Evolutionary conservation across 2,113 vertebrate species (phyloP).

Genomic region (Dromaius novaehollandiae): DNA sequence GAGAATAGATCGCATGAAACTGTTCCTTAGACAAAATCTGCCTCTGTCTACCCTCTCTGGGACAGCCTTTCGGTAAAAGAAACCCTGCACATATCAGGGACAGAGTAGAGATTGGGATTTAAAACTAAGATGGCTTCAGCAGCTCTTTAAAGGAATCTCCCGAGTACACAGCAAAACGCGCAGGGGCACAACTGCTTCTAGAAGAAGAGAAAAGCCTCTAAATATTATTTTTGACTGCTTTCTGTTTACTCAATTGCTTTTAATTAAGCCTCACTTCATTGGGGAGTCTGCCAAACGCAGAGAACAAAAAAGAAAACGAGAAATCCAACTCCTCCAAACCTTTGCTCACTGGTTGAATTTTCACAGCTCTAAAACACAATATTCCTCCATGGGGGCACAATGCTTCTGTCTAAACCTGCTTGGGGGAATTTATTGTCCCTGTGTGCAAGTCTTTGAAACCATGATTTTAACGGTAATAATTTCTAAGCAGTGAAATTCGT

Average conservation of each 20-base stretch:
- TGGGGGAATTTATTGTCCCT: constrained; percentile 64
- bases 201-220: neutral
- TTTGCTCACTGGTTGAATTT: neutral
- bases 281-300: neutral
- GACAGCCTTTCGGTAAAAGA: neutral
- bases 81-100: neutral
- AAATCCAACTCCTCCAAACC: neutral
- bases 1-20: neutral
- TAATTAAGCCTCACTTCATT: neutral
- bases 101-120: neutral
- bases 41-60: neutral
- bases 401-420: constrained; percentile 35
- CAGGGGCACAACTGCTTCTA: neutral
- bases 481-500: constrained; percentile 46
- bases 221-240: neutral
- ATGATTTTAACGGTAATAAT: constrained; percentile 61
- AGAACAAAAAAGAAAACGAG: neutral
- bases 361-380: neutral
- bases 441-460: constrained; percentile 38
- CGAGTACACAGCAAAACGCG: neutral
- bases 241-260: constrained; percentile 44
- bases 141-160: neutral
- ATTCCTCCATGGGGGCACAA: neutral
- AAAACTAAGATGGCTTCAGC: neutral
- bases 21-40: neutral